phyloP scores from a whole-genome alignment of 2,888 invertebrate species.

The Hirtodrosophila trivittata region DNA sequence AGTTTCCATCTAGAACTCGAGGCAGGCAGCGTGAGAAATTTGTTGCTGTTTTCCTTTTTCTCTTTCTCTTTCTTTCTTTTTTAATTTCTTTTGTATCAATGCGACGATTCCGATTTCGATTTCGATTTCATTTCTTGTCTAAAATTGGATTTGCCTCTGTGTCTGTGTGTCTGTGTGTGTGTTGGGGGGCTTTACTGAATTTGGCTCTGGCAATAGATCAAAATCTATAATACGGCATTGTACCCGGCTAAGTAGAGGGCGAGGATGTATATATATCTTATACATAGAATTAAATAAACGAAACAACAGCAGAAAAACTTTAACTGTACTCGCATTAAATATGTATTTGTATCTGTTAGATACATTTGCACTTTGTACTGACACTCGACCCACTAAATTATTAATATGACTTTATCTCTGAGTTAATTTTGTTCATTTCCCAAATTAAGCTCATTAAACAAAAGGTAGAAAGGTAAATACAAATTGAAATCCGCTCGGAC shows the following conservation, averaged over 20 bases:
- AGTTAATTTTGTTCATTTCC: conserved; percentile 29
- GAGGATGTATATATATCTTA: background rate
- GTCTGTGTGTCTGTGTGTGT: conserved; percentile 41
- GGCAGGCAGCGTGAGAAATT: conserved; percentile 71
- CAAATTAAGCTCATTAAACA: conserved; percentile 72
- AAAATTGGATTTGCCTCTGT: conserved; percentile 48
- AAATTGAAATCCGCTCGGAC: conserved; percentile 1
- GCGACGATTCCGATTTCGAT: conserved; percentile 62
- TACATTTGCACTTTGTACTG: conserved; percentile 47
- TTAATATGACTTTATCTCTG: conserved; percentile 62
- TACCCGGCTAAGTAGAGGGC: background rate
- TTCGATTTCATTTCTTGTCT: conserved; percentile 51
- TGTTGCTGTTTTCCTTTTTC: conserved; percentile 57
- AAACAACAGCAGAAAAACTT: no score
- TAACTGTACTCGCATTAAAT: no score
- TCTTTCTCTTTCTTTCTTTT: conserved; percentile 9
- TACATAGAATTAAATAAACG: no score
- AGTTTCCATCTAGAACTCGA: conserved; percentile 6
- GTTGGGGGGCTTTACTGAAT: conserved; percentile 31
- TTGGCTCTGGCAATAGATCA: conserved; percentile 67
- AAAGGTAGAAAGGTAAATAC: conserved; percentile 40
- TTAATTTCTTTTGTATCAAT: conserved; percentile 72
- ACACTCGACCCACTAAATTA: conserved; percentile 57
- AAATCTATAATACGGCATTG: conserved; percentile 48
- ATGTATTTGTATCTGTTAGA: conserved; percentile 40